A percentile compares a stretch with the other conserved stretches of the same genome.
Conservation (phyloP, 2,888 invertebrate species). For the Caenorhabditis macrosperma region DNA sequence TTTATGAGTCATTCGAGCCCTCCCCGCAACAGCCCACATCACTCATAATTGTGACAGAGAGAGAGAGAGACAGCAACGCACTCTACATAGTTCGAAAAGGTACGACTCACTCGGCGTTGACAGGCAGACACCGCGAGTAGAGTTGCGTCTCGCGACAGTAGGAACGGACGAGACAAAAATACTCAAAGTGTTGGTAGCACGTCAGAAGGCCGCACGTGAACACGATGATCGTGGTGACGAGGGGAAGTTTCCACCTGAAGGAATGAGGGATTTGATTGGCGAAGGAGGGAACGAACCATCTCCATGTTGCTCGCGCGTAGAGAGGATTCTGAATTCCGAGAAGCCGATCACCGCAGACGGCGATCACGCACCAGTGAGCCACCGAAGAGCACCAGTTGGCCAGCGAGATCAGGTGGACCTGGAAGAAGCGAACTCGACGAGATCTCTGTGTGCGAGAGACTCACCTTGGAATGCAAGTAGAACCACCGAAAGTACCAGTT, state of each 20-base stretch:
- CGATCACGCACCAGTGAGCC: slow-evolving; percentile 79
- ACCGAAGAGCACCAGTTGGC: slow-evolving; percentile 80
- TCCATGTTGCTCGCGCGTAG: slow-evolving; percentile 69
- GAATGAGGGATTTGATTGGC: no score
- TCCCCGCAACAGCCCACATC: background rate
- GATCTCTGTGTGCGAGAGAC: background rate
- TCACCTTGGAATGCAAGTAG: slow-evolving; percentile 69
- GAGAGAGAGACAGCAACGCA: no score
- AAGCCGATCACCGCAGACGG: slow-evolving; percentile 78
- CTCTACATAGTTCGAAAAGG: background rate
- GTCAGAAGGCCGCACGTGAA: slow-evolving; percentile 71
- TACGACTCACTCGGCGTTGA: slow-evolving; percentile 67
- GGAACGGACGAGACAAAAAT: slow-evolving; percentile 71
- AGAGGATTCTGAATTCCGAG: slow-evolving; percentile 78
- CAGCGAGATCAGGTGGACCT: slow-evolving; percentile 74
- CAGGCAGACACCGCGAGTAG: slow-evolving; percentile 73
- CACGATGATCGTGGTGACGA: slow-evolving; percentile 71
- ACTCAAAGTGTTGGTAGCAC: slow-evolving; percentile 75
- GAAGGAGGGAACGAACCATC: slow-evolving; percentile 29
- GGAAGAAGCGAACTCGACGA: no score
- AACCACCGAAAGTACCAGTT: slow-evolving; percentile 76
- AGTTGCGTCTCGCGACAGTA: slow-evolving; percentile 74
- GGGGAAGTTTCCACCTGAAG: slow-evolving; percentile 73
- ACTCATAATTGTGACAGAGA: slow-evolving; percentile 6
- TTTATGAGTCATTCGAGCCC: slow-evolving; percentile 13